These are phyloP conservation scores for Anadara kagoshimensis DNA, from an alignment of 1,140 invertebrate genomes.

Conservation along the genomic window DNA sequence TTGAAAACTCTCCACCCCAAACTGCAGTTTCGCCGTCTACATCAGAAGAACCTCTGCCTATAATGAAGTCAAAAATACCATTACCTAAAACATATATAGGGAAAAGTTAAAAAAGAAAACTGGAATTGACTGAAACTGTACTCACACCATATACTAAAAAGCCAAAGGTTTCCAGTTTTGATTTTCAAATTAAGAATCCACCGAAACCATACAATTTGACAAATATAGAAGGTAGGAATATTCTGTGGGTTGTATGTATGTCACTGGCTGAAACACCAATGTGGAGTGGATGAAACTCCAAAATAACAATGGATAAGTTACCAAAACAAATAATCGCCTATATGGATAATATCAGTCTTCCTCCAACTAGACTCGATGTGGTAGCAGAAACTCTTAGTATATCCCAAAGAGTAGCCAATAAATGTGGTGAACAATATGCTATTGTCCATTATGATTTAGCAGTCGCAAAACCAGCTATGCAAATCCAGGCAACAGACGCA, in stretches of 20 bases:
- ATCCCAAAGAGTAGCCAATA: slow-evolving; percentile 54
- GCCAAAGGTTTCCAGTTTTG: not conserved
- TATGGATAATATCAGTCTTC: slow-evolving; percentile 15
- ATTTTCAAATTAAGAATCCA: too few relatives aligned
- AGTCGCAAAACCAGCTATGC: slow-evolving; percentile 72
- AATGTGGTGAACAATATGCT: slow-evolving; percentile 60
- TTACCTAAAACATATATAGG: not conserved
- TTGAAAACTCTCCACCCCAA: not conserved
- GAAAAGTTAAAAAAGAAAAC: not conserved
- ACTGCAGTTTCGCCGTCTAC: not conserved
- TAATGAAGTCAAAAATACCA: not conserved
- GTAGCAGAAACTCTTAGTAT: slow-evolving; percentile 69
- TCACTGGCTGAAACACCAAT: not conserved
- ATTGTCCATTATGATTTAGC: slow-evolving; percentile 70
- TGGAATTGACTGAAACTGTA: not conserved
- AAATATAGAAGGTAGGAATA: too few relatives aligned
- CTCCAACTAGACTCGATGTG: slow-evolving; percentile 34
- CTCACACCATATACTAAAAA: not conserved
- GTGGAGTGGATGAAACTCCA: slow-evolving; percentile 1
- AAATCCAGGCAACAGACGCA: slow-evolving; percentile 68
- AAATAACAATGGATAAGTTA: not conserved
- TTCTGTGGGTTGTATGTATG: too few relatives aligned
- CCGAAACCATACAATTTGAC: too few relatives aligned
- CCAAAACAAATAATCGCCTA: slow-evolving; percentile 24
- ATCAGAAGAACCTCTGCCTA: not conserved